A percentile compares a stretch with the other conserved stretches of the same genome.
phyloP scores from a whole-genome alignment of 2,797 vertebrate genomes.

The Etheostoma perlongum region DNA sequence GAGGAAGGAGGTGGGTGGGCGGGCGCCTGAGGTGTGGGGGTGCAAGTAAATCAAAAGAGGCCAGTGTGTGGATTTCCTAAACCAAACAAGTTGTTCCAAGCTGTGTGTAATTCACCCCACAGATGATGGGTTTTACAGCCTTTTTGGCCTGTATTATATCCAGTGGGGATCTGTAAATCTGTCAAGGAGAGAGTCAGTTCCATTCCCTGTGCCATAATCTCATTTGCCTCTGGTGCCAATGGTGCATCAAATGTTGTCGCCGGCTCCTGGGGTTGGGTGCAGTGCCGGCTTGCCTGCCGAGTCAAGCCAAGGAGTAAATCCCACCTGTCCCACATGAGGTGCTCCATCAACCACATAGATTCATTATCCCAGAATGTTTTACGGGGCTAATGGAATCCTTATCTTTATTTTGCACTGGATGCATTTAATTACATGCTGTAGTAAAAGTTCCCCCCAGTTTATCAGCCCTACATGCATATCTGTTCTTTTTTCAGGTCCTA shows the following conservation, averaged over 20 bases:
- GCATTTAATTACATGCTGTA: constrained; percentile 79
- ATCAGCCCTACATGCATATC: constrained; percentile 70
- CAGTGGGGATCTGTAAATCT: constrained; percentile 87
- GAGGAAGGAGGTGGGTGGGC: constrained; percentile 13
- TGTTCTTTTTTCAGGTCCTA: constrained; percentile 48
- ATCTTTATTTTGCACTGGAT: constrained; percentile 84
- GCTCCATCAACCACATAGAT: constrained; percentile 82
- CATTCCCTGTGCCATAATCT: constrained; percentile 82
- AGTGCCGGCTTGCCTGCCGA: constrained; percentile 44
- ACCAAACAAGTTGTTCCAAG: constrained; percentile 85
- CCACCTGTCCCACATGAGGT: constrained; percentile 82
- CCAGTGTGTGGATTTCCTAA: constrained; percentile 78
- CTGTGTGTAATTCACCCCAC: constrained; percentile 84
- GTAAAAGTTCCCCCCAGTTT: constrained; percentile 65
- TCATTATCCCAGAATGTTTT: constrained; percentile 85
- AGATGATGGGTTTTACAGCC: constrained; percentile 88
- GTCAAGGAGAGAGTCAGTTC: constrained; percentile 83
- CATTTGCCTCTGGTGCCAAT: constrained; percentile 85
- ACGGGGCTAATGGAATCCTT: constrained; percentile 86
- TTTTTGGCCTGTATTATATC: constrained; percentile 78
- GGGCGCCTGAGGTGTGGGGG: not conserved
- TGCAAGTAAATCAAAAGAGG: constrained; percentile 79
- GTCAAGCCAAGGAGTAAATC: constrained; percentile 75
- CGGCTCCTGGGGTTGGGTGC: constrained; percentile 62
- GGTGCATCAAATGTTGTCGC: constrained; percentile 80